Base-by-base conservation (phyloP, 2,797 vertebrate genomes). In the Myoxocephalus aenaeus region DNA sequence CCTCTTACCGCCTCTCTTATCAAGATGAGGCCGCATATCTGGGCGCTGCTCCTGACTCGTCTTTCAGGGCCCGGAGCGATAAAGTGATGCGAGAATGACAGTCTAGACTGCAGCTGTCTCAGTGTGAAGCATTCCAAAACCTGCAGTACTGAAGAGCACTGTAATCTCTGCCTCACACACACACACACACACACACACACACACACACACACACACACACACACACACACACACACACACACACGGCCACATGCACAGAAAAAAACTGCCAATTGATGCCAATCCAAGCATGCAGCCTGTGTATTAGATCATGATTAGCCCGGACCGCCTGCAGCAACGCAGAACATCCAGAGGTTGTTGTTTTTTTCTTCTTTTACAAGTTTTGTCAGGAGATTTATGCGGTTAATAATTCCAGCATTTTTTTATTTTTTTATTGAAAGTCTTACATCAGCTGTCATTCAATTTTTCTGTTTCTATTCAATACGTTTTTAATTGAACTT, bases 31-130 rank as follows among this genome's bases (percentile, higher is more conserved):
- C 76, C n/a, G 72, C 90, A 83, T 86, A 88, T 90, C 82, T 79
- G 78, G 77, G 71, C 84, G 73, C 81, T 4, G 34, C 34, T 8
- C 34, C 32, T 5, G 32, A 34, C 34, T 34, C 88, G 85, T 87
- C 87, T 90, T 90, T 84, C 76, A 65, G 88, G 17, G 87, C 93
- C 89, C 13, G 46, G 75, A 88, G 92, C 85, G 74, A 89, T 89
- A 85, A 75, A 83, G 79, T 86, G 87, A 90, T 61, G 40, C 51
- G 80, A 87, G 88, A 88, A 82, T 81, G 92, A 91, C 90, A 88
- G 93, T 93, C 93, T 90, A 94, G 93, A 93, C 93, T 87, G 93
- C 93, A 95, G 93, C 93, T 94, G 92, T 94, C 90, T 92, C 61
- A 1, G 59, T 62, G 46, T 10, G 74, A 84, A 84, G 77, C 86